These are phyloP conservation scores for Xerus rutilus DNA, from an alignment of 2,797 vertebrate species.

Conservation along the genomic window DNA sequence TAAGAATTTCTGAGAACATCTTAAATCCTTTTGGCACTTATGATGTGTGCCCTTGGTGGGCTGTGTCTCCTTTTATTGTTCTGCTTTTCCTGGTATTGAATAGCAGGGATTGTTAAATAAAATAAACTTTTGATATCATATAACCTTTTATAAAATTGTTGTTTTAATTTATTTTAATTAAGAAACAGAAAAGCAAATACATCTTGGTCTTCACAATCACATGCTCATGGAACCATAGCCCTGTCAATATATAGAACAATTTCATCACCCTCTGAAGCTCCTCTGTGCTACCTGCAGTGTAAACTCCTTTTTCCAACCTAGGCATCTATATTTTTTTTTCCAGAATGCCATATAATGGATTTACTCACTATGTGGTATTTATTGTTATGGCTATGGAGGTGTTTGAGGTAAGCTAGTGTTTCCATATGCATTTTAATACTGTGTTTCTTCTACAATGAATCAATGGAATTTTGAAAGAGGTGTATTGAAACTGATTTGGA, in stretches of 20 bases:
- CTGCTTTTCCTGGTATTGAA: neutral
- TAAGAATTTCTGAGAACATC: neutral
- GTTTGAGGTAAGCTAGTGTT: too few relatives aligned
- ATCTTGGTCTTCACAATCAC: neutral
- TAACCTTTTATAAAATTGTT: neutral
- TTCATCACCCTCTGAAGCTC: neutral
- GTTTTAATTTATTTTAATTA: neutral
- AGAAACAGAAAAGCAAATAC: neutral
- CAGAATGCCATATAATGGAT: neutral
- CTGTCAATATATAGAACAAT: neutral
- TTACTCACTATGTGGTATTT: neutral
- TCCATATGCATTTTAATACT: neutral
- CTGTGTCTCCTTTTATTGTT: neutral
- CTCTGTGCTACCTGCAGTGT: neutral
- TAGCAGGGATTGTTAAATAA: neutral
- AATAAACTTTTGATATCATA: neutral
- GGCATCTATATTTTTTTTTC: neutral
- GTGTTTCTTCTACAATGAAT: neutral
- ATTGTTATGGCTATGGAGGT: too few relatives aligned
- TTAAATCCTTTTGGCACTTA: neutral
- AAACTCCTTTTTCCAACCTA: neutral
- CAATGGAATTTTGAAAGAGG: neutral
- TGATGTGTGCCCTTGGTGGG: rapidly evolving
- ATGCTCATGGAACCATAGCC: neutral
- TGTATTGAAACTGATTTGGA: neutral